Conservation (phyloP, 2,113 vertebrate species). For the Epinephelus lanceolatus region DNA sequence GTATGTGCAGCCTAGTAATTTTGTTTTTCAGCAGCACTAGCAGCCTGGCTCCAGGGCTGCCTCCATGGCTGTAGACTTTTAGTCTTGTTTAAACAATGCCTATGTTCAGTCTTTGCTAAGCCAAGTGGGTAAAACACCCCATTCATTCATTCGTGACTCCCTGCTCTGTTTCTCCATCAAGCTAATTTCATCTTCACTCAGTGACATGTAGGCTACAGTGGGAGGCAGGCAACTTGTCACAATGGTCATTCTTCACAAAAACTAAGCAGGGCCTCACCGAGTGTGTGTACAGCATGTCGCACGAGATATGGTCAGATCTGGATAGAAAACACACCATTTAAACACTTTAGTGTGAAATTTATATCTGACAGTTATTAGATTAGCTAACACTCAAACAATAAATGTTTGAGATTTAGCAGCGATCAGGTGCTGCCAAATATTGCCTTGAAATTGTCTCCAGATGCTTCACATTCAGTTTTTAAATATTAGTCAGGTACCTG, state of each 20-base stretch:
- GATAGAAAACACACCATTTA: background rate
- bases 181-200: background rate
- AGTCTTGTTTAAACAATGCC: too few species aligned
- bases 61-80: too few species aligned
- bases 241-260: background rate
- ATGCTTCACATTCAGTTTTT: slow-evolving; percentile 30
- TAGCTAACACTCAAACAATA: background rate
- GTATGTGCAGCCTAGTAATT: slow-evolving; percentile 1
- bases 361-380: slow-evolving; percentile 1
- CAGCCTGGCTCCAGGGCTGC: background rate
- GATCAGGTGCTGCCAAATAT: background rate
- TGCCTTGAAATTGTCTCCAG: slow-evolving; percentile 22
- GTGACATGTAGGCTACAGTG: background rate
- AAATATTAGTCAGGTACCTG: slow-evolving; percentile 31
- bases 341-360: slow-evolving; percentile 1
- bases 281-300: background rate
- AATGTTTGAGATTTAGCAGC: slow-evolving; percentile 1
- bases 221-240: background rate
- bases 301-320: background rate
- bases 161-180: slow-evolving; percentile 3
- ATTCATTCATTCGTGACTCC: background rate
- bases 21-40: background rate
- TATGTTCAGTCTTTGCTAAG: background rate
- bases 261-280: background rate
- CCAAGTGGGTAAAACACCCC: background rate